Base-by-base conservation (phyloP, 2,888 invertebrate species). In the Hirtodrosophila trivittata region DNA sequence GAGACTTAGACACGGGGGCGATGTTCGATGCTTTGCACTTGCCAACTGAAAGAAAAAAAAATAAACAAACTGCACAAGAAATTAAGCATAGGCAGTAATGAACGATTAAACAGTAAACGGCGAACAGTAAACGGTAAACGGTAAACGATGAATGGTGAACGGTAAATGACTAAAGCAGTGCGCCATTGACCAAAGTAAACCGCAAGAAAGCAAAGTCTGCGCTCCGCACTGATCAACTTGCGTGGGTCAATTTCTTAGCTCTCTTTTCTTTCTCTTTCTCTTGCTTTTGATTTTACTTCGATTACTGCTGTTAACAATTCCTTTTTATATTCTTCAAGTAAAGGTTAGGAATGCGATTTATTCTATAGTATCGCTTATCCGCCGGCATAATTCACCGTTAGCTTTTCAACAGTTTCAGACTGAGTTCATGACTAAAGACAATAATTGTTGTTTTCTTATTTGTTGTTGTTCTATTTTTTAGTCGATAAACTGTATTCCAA, bases 1-100 rank as follows among this genome's bases (percentile, higher is more conserved):
- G 21, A n/a, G 55, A 51, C 42, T 30, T 30, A 12, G 39, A 37
- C 12, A 30, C 18, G 33, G 46, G 49, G 54, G 38, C 52, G 35
- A 54, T 65, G 35, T 63, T 51, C 51, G 50, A 43, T 49, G 45
- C 51, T 58, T 43, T 47, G 50, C 54, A 45, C 25, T 50, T 45
- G 49, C 38, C n/a, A 54, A 37, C 16, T 12, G 25, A 10, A 8
- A 14, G 56, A 14, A 33, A 9, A 43, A 35, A 47, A 28, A 28
- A 10, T 14, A 37, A 37, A 57, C 30, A 32, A 21, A 54, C 21
- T 16, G 30, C 47, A 68, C 35, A 41, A 50, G 18, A 45, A 62
- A 54, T 46, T 41, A 69, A 62, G 21, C 14, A 54, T 43, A 47
- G 18, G 41, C 43, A 50, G 32, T 45, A 43, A 47, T 51, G 25